Evolutionary conservation across 2,113 vertebrate species (phyloP), one percentile per base, ranked within the genome.

Genomic region (Cryptomyrus ogoouensis): DNA sequence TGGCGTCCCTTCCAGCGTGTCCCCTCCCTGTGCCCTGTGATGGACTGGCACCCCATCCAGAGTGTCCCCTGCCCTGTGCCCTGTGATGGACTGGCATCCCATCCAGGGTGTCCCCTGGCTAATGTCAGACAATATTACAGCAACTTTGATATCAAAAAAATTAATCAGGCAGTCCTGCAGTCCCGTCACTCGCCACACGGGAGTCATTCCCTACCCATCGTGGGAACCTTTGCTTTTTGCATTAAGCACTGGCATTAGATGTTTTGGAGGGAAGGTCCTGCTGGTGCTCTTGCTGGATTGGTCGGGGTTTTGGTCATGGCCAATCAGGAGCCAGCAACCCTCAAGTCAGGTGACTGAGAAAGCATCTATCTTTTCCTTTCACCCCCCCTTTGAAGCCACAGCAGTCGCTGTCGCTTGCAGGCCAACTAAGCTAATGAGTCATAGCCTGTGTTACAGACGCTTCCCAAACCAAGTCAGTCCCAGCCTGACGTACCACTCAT

Each of bases 101-200:
- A 2, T 49, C 10, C 10, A 49, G 47, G 47, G 9, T 49, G 47
- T 49, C 12, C 49, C 52, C 52, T 53, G 17, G 4, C 35, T 15
- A 21, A 21, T 62, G 7, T 70, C n/a, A 31, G 62, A 12, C 62
- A 31, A 31, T 70, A 70, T 70, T 15, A 70, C 27, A 70, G 62
- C 62, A 70, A 31, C 62, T 27, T 10, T 70, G 62, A 70, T n/a
- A 1, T 66, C 62, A 27, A n/a, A 12, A n/a, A 31, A 27, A 70
- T 70, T 4, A 70, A 70, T 70, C 10, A 31, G 56, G 62, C n/a
- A 70, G 9, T 70, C 91, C 93, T 89, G 70, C 50, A 89, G 91
- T 90, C 88, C 84, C 88, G 86, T 92, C 92, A 93, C 92, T 94
- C 93, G 93, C 94, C 92, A 92, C 94, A 94, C 7, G 17, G 39